Evolutionary conservation across 2,888 invertebrate genomes (phyloP), one percentile per base, ranked within the genome.

Genomic region (Carcina quercana): DNA sequence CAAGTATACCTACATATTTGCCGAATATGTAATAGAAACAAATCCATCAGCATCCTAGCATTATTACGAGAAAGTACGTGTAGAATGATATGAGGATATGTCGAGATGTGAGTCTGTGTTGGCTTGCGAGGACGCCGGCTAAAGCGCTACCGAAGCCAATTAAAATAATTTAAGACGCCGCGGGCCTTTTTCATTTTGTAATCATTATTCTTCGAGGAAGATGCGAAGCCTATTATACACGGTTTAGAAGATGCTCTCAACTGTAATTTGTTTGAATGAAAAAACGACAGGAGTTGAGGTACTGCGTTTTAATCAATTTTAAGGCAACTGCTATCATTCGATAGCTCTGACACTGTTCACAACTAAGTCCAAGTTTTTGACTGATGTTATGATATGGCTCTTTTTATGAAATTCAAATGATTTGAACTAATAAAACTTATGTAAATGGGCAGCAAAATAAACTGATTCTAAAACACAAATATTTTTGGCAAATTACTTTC

Each of bases 91-190:
- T 22, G 11, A 17, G 38, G 43, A 43, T 51, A 53, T 51, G 48
- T 54, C 47, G 50, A 47, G 51, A 47, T 49, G 47, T 43, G 35
- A 34, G 25, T 25, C 25, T 35, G 40, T 50, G 49, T 41, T 43
- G 57, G 52, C 60, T 55, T 59, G 55, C 63, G 60, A 59, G 59
- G 52, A 63, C 55, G 49, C 55, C 50, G 50, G 53, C 59, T 59
- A 50, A 64, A 62, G 59, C 66, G 84, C 85, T 85, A 85, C 85
- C 78, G 83, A 71, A 80, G 74, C 80, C 83, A 85, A 85, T 85
- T 85, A 84, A 83, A 84, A 83, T 84, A 83, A 85, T 83, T 82
- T 74, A 78, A 78, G 72, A 76, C 60, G 79, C 82, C 71, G 58
- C 61, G 45, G 63, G 78, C 69, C 64, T 79, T 80, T 76, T 79